phyloP scores from a whole-genome alignment of 1,140 invertebrate genomes.

The Sminthurides bifidus region DNA sequence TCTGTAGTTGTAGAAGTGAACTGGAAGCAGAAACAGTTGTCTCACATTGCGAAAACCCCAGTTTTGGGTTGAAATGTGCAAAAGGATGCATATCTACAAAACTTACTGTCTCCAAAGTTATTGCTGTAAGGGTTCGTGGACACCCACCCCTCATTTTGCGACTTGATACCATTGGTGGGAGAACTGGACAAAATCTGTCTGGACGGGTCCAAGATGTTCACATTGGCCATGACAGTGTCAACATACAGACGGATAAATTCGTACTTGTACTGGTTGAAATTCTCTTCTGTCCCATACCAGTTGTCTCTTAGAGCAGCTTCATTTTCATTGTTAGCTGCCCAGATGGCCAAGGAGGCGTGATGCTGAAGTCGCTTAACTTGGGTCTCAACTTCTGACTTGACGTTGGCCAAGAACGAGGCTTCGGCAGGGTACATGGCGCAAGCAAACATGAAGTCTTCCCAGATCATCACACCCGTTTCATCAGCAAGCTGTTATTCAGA shows the following conservation, averaged over 20 bases:
- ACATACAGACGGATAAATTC: constrained; percentile 85
- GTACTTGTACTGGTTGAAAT: constrained; percentile 49
- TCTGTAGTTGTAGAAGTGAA: constrained; percentile 81
- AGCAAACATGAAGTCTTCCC: constrained; percentile 97
- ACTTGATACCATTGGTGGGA: constrained; percentile 76
- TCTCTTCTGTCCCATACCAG: constrained; percentile 50
- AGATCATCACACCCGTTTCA: constrained; percentile 66
- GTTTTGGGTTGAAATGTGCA: neutral
- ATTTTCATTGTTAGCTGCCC: constrained; percentile 97
- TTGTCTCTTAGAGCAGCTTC: constrained; percentile 74
- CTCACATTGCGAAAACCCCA: neutral
- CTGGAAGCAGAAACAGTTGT: constrained; percentile 11
- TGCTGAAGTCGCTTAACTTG: constrained; percentile 73
- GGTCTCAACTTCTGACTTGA: constrained; percentile 65
- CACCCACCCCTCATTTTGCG: constrained; percentile 61
- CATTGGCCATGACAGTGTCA: constrained; percentile 56
- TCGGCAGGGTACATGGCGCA: constrained; percentile 85
- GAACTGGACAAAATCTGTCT: constrained; percentile 71
- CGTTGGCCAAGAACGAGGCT: constrained; percentile 55
- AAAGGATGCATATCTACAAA: neutral
- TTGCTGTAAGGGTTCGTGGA: constrained; percentile 61
- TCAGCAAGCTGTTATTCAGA: constrained; percentile 53
- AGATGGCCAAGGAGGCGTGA: constrained; percentile 77
- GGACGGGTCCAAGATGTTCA: constrained; percentile 48
- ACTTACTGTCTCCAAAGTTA: constrained; percentile 74